Evolutionary conservation across 2,888 invertebrate genomes (phyloP).

Genomic region (Heterodera filipjevi): DNA sequence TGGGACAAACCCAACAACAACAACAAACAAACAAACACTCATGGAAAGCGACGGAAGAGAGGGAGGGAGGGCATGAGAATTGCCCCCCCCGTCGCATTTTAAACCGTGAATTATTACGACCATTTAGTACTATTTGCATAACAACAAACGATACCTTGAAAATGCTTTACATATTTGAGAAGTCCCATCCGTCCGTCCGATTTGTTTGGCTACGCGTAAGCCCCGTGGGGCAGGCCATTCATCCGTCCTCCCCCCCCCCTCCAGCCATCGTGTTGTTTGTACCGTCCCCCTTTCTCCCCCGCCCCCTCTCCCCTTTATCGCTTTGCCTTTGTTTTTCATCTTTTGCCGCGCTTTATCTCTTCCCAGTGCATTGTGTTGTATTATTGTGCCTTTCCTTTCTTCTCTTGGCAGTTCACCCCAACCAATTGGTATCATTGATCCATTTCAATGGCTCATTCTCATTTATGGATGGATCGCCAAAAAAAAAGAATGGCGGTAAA

Average conservation of each 20-base stretch:
- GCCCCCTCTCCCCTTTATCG: too few relatives aligned
- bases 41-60: background rate
- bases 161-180: background rate
- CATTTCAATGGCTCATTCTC: background rate
- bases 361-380: too few relatives aligned
- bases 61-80: background rate
- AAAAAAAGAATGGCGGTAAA: background rate
- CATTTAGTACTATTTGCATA: background rate
- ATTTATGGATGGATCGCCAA: conserved; percentile 7
- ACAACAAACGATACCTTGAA: background rate
- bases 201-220: background rate
- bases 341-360: too few relatives aligned
- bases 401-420: too few relatives aligned
- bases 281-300: background rate
- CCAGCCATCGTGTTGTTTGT: background rate
- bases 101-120: background rate
- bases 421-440: too few relatives aligned
- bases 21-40: background rate
- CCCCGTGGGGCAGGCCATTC: background rate
- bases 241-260: background rate
- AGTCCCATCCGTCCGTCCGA: too few relatives aligned
- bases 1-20: too few relatives aligned
- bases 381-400: too few relatives aligned
- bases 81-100: background rate
- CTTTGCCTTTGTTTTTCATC: too few relatives aligned